Evolutionary conservation across 2,113 vertebrate genomes (phyloP).

Genomic region (Origma solitaria): DNA sequence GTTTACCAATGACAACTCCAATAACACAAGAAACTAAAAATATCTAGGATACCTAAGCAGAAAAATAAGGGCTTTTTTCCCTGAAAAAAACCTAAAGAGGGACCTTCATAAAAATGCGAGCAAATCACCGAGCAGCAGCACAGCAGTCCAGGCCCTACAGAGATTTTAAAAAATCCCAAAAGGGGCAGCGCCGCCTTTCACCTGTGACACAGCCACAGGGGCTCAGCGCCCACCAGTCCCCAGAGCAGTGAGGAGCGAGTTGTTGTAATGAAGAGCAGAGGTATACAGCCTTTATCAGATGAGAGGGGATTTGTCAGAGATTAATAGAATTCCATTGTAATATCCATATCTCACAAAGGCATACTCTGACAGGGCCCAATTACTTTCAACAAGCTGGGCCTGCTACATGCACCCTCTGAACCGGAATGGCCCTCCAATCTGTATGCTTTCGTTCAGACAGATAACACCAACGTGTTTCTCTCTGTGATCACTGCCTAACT

Average conservation of each 20-base stretch:
- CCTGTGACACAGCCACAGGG: neutral
- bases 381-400: conserved; percentile 69
- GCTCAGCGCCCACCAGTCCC: neutral
- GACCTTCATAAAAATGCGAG: neutral
- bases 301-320: conserved; percentile 72
- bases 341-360: conserved; percentile 75
- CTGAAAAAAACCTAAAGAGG: neutral
- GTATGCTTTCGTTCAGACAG: conserved; percentile 68
- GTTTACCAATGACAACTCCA: neutral
- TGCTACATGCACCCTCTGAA: conserved; percentile 71
- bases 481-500: conserved; percentile 73
- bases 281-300: conserved; percentile 66
- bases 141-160: neutral
- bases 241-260: neutral
- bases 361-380: conserved; percentile 75
- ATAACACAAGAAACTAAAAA: neutral
- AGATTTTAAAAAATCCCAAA: neutral
- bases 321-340: conserved; percentile 80
- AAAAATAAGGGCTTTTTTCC: neutral
- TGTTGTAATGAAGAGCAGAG: conserved; percentile 45
- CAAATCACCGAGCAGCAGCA: neutral
- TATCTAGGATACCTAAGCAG: neutral
- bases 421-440: conserved; percentile 71
- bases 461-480: conserved; percentile 70
- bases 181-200: neutral